Percentiles rank a stretch among this genome's conserved stretches.
Conservation (phyloP, 1,140 invertebrate species). For the Scaptomyza graminum region DNA sequence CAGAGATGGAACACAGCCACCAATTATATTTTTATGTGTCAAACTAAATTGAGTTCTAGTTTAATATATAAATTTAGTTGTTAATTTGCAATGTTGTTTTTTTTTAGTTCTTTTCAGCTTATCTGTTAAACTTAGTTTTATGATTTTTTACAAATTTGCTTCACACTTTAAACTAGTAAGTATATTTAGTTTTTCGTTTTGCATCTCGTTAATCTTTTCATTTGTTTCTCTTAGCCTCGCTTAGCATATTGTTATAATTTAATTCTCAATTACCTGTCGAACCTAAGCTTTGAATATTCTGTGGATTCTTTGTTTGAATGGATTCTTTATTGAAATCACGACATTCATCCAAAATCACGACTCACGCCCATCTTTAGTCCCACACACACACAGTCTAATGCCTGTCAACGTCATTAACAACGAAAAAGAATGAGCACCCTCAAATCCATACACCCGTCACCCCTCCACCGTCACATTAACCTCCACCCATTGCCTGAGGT, state of each 20-base stretch:
- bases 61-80: too few relatives aligned
- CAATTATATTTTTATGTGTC: neutral
- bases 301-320: too few relatives aligned
- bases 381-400: constrained; percentile 24
- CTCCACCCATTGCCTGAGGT: constrained; percentile 46
- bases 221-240: neutral
- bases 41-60: too few relatives aligned
- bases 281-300: too few relatives aligned
- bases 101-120: too few relatives aligned
- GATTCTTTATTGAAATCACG: neutral
- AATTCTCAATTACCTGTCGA: too few relatives aligned
- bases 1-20: neutral
- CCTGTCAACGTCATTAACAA: constrained; percentile 81
- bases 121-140: too few relatives aligned
- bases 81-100: too few relatives aligned
- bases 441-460: neutral
- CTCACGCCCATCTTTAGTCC: constrained; percentile 4
- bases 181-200: neutral
- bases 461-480: neutral
- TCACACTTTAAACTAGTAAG: too few relatives aligned
- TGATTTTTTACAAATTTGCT: too few relatives aligned
- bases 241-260: neutral
- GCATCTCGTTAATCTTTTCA: neutral
- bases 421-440: constrained; percentile 47
- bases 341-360: neutral